These are phyloP conservation scores for Lepisosteus osseus DNA, from an alignment of 2,113 vertebrate species.

Conservation along the genomic window DNA sequence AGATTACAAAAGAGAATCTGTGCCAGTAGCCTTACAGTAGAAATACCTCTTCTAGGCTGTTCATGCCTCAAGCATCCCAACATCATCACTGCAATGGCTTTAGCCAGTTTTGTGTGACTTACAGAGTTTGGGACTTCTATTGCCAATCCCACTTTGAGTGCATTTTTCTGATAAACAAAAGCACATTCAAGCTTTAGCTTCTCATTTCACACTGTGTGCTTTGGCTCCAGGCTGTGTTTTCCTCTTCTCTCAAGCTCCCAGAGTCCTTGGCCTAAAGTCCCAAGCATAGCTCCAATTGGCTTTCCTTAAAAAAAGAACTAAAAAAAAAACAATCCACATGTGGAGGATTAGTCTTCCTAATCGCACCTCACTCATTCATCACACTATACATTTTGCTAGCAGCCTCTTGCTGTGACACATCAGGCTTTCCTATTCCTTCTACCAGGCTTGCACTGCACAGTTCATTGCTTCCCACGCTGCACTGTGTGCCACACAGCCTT, in stretches of 20 bases:
- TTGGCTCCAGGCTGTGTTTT: conserved; percentile 71
- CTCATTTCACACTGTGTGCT: conserved; percentile 82
- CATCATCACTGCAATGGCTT: conserved; percentile 53
- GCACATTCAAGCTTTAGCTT: conserved; percentile 77
- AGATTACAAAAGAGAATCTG: conserved; percentile 52
- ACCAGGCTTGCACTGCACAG: conserved; percentile 24
- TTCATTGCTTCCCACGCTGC: conserved; percentile 31
- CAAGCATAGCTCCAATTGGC: conserved; percentile 74
- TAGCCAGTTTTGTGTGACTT: conserved; percentile 73
- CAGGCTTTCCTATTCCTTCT: conserved; percentile 21
- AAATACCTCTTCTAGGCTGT: conserved; percentile 51
- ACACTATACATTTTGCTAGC: conserved; percentile 58
- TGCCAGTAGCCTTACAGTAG: conserved; percentile 61
- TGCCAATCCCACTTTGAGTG: conserved; percentile 80
- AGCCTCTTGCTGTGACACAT: conserved; percentile 34
- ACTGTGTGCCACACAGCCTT: neutral
- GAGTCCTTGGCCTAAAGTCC: conserved; percentile 72
- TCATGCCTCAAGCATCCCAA: conserved; percentile 55
- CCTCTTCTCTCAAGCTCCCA: conserved; percentile 36
- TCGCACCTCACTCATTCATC: conserved; percentile 59
- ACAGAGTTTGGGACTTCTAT: conserved; percentile 64
- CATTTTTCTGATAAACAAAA: conserved; percentile 83
- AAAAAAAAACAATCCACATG: conserved; percentile 58
- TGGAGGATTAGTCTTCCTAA: conserved; percentile 71
- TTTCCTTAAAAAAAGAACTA: conserved; percentile 56